Base-by-base conservation (phyloP, 2,888 invertebrate genomes). In the Hydrotaea cyrtoneurina region DNA sequence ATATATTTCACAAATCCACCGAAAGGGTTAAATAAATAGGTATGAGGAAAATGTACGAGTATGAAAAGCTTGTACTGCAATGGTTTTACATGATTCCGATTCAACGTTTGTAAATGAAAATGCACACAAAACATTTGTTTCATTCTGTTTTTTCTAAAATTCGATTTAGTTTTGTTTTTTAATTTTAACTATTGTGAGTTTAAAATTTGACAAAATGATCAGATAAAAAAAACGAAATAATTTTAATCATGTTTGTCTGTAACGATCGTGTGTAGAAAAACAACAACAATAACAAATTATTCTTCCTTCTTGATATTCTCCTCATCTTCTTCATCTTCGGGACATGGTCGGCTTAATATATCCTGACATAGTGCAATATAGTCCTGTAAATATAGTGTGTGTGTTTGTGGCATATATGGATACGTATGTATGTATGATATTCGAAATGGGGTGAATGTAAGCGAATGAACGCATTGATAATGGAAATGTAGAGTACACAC, bases 311-410 rank as follows among this genome's bases (percentile, higher is more conserved):
- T 80, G 26, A 77, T 62, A 31, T 80, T 80, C 77, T 81, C 80
- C 79, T 86, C 90, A 36, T 89, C 90, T 57, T 88, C 91, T 85
- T 90, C 90, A 55, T 90, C 90, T 72, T 91, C 91, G 69, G 91
- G 92, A 89, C 91, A 92, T 78, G 91, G 91, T 85, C 91, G 91
- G 88, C 91, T 92, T 87, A 91, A 86, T 86, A 91, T 91, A 89
- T 91, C 92, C 89, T 92, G 92, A 89, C 91, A 91, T 64, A 91
- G 90, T 86, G 91, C 91, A 89, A 91, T 91, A 86, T 91, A 91
- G 85, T 91, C 91, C 91, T 91, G 88, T 82, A 82, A 83, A 83
- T 80, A 83, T 43, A 78, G n/a, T n/a, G n/a, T n/a, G n/a, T n/a
- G n/a, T 62, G 73, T 62, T 43, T 31, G 39, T 64, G 11, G 50